Evolutionary conservation across 2,113 vertebrate genomes (phyloP).

Genomic region (Donacobius atricapilla): DNA sequence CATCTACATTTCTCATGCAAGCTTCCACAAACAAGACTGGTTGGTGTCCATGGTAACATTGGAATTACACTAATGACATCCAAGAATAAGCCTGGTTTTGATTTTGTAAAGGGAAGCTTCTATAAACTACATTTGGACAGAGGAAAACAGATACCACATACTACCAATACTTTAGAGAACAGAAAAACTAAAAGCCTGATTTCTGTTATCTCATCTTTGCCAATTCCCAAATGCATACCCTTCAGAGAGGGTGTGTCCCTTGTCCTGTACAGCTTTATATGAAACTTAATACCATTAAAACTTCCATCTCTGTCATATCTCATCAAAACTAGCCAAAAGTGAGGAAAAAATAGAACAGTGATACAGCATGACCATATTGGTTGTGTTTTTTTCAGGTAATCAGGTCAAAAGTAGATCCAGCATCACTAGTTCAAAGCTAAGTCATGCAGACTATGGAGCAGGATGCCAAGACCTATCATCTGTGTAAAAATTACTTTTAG

Average conservation of each 20-base stretch:
- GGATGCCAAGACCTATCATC: background rate
- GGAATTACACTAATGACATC: background rate
- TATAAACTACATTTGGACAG: background rate
- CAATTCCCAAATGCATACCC: background rate
- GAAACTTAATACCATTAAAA: background rate
- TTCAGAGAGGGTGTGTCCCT: fast-evolving
- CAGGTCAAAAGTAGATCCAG: background rate
- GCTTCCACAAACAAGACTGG: background rate
- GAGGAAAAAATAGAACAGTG: background rate
- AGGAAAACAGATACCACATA: background rate
- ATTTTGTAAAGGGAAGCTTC: background rate
- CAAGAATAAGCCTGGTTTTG: background rate
- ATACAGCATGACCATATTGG: background rate
- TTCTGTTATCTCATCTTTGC: background rate
- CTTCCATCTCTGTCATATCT: background rate
- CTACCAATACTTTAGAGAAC: background rate
- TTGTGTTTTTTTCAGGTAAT: background rate
- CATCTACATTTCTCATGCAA: background rate
- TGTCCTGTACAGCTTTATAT: background rate
- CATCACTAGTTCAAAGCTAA: background rate
- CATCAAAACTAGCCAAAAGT: background rate
- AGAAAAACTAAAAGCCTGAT: background rate
- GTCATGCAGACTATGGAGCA: background rate
- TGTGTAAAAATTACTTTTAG: background rate
- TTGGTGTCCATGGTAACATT: background rate